phyloP scores from a whole-genome alignment of 2,113 vertebrate species.

The Hyperopisus bebe region DNA sequence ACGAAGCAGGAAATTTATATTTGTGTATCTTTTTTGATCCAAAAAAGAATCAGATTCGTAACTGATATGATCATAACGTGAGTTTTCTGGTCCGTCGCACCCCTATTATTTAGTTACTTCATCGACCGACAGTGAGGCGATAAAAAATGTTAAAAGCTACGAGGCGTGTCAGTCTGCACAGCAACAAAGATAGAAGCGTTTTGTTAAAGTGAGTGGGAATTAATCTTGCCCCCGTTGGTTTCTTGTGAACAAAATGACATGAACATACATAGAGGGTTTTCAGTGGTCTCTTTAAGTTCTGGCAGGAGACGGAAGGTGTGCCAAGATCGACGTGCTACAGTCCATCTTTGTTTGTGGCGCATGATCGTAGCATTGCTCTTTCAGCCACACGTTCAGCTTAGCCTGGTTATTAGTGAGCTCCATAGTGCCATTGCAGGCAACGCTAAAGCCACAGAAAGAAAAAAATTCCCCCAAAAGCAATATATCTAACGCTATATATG shows the following conservation, averaged over 20 bases:
- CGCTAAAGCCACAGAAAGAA: neutral
- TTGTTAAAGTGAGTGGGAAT: neutral
- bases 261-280: neutral
- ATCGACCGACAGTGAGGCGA: neutral
- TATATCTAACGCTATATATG: neutral
- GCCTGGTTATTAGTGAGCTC: neutral
- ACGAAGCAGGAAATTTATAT: neutral
- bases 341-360: neutral
- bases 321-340: neutral
- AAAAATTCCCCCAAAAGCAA: neutral
- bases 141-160: neutral
- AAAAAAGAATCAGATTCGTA: neutral
- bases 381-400: neutral
- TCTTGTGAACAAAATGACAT: neutral
- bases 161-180: neutral
- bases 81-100: neutral
- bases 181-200: neutral
- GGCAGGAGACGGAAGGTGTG: neutral
- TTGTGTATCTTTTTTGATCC: neutral
- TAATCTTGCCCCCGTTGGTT: neutral
- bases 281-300: neutral
- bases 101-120: neutral
- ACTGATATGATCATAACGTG: neutral
- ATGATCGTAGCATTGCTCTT: neutral
- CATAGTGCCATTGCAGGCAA: neutral